These are phyloP conservation scores for Agapetus fuscipes DNA, from an alignment of 2,888 invertebrate species.

Conservation along the genomic window DNA sequence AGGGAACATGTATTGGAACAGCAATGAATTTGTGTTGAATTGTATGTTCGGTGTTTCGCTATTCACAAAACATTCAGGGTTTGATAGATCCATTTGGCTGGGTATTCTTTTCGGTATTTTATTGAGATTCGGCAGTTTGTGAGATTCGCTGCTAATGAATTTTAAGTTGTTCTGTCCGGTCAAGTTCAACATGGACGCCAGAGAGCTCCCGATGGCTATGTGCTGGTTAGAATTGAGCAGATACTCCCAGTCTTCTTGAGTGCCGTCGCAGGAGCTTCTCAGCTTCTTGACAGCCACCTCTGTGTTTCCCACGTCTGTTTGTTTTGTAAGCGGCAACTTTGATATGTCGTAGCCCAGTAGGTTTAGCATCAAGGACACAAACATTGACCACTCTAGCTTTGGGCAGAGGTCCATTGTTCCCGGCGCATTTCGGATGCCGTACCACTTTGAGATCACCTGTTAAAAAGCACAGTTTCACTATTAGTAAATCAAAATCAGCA, in stretches of 20 bases:
- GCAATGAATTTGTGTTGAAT: constrained; percentile 53
- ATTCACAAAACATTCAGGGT: not conserved
- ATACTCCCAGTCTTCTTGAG: constrained; percentile 75
- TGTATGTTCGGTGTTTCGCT: constrained; percentile 29
- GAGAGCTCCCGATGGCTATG: constrained; percentile 25
- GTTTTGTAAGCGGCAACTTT: constrained; percentile 40
- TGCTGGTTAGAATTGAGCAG: constrained; percentile 39
- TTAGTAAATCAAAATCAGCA: not conserved
- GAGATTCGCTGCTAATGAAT: constrained; percentile 9
- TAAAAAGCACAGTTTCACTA: constrained; percentile 8
- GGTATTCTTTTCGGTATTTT: constrained; percentile 5
- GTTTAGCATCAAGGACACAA: constrained; percentile 48
- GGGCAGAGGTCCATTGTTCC: constrained; percentile 69
- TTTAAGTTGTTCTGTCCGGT: constrained; percentile 22
- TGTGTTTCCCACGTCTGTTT: constrained; percentile 34
- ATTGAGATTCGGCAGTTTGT: constrained; percentile 7
- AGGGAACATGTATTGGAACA: constrained; percentile 65
- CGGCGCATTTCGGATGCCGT: constrained; percentile 77
- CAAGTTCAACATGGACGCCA: constrained; percentile 38
- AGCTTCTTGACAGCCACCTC: constrained; percentile 65
- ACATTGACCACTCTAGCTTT: constrained; percentile 72
- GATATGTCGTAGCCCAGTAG: constrained; percentile 66
- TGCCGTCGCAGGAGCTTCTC: constrained; percentile 66
- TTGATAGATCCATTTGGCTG: constrained; percentile 18
- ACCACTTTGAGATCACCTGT: constrained; percentile 71